phyloP scores from a whole-genome alignment of 2,797 vertebrate species.

The Sebastes glaucus region DNA sequence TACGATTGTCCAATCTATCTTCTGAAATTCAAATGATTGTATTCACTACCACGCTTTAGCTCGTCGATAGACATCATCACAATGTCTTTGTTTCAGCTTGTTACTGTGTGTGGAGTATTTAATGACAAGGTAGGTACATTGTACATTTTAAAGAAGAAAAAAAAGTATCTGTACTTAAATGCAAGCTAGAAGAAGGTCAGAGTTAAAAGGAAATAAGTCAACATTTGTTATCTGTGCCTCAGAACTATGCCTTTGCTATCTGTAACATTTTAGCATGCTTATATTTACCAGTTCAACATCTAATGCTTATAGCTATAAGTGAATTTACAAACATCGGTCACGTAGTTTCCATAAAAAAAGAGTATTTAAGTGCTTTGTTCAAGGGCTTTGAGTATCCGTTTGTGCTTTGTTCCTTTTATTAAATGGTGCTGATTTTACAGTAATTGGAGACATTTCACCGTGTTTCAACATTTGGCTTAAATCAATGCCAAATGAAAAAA shows the following conservation, averaged over 20 bases:
- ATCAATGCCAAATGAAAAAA: neutral
- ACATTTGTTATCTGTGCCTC: conserved; percentile 43
- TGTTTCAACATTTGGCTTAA: conserved; percentile 21
- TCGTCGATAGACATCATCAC: neutral
- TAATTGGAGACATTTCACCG: conserved; percentile 9
- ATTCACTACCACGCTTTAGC: conserved; percentile 23
- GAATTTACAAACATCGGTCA: conserved; percentile 6
- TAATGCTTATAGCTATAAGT: conserved; percentile 15
- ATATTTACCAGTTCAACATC: conserved; percentile 11
- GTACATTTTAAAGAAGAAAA: neutral
- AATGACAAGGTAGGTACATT: neutral
- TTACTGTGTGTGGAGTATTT: conserved; percentile 1
- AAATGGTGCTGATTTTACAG: conserved; percentile 44
- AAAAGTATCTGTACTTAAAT: neutral
- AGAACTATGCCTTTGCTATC: conserved; percentile 42
- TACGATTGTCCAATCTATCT: neutral
- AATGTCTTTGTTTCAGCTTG: conserved; percentile 1
- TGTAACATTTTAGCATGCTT: conserved; percentile 44
- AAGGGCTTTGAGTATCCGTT: conserved; percentile 57
- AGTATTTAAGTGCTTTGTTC: conserved; percentile 27
- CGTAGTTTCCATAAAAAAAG: neutral
- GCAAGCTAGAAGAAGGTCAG: neutral
- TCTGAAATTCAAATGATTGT: conserved; percentile 36
- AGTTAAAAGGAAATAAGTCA: neutral
- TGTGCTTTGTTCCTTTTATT: conserved; percentile 38